These are phyloP conservation scores for Cercocebus atys DNA, from an alignment of 2,113 vertebrate genomes.

Conservation along the genomic window DNA sequence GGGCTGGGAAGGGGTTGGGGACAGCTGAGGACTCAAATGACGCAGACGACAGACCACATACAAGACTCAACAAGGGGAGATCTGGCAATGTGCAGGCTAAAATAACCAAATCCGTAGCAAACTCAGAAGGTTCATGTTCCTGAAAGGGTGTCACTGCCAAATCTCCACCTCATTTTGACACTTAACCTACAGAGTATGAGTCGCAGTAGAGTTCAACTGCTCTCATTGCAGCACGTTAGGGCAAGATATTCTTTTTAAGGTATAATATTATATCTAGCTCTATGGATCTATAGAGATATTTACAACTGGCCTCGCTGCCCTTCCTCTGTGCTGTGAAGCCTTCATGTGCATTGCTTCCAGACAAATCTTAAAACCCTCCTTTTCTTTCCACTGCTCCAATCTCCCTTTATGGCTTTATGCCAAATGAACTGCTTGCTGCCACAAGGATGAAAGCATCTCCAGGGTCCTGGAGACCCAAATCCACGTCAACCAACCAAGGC, in stretches of 20 bases:
- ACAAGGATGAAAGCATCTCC: neutral
- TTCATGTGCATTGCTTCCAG: neutral
- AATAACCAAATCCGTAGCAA: neutral
- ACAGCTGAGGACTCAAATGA: neutral
- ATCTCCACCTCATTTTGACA: slow-evolving; percentile 43
- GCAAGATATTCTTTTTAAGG: slow-evolving; percentile 55
- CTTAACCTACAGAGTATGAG: neutral
- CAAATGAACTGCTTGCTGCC: neutral
- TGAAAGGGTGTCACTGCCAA: slow-evolving; percentile 43
- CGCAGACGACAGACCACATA: neutral
- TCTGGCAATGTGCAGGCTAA: slow-evolving; percentile 49
- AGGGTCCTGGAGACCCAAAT: neutral
- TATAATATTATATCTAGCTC: slow-evolving; percentile 39
- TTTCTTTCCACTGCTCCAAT: neutral
- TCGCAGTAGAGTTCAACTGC: slow-evolving; percentile 29
- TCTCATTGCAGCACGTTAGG: slow-evolving; percentile 69
- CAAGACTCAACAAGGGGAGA: slow-evolving; percentile 26
- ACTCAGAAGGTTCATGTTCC: neutral
- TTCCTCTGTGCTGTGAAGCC: neutral
- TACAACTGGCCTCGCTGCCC: slow-evolving; percentile 59
- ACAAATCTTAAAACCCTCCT: neutral
- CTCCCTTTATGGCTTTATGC: neutral
- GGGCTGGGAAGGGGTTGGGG: neutral
- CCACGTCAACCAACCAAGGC: neutral
- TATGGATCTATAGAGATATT: slow-evolving; percentile 32